Percentiles rank a stretch among this genome's conserved stretches.
Conservation (phyloP, 2,888 invertebrate species). For the Tipula helvola region DNA sequence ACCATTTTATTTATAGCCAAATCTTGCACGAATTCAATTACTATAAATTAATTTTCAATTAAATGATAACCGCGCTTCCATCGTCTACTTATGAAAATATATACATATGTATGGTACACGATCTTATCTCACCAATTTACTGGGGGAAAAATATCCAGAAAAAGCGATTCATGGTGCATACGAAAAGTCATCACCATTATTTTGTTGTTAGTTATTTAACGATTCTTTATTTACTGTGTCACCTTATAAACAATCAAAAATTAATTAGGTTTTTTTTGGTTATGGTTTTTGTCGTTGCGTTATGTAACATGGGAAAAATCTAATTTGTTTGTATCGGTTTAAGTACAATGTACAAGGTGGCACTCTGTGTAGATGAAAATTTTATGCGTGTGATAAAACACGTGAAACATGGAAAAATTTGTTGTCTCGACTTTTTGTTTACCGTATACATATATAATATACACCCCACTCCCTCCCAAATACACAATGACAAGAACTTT, state of each 20-base stretch:
- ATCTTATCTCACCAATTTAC: neutral
- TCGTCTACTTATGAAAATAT: neutral
- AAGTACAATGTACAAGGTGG: neutral
- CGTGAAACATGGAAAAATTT: neutral
- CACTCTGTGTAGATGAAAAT: neutral
- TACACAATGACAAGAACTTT: neutral
- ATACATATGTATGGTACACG: neutral
- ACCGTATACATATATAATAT: neutral
- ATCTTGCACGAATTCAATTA: neutral
- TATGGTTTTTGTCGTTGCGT: neutral
- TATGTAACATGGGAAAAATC: neutral
- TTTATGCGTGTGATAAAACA: conserved; percentile 4
- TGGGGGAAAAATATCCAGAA: neutral
- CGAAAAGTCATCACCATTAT: neutral
- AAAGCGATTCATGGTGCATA: neutral
- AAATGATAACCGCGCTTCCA: neutral
- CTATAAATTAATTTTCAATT: neutral
- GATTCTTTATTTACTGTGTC: neutral
- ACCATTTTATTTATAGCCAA: neutral
- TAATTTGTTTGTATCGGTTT: neutral
- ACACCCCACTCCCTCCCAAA: neutral
- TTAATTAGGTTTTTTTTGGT: neutral
- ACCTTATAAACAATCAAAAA: neutral
- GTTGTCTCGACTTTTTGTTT: neutral
- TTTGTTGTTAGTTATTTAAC: neutral